These are phyloP conservation scores for Dione vanillae DNA, from an alignment of 2,888 invertebrate species.

Conservation along the genomic window DNA sequence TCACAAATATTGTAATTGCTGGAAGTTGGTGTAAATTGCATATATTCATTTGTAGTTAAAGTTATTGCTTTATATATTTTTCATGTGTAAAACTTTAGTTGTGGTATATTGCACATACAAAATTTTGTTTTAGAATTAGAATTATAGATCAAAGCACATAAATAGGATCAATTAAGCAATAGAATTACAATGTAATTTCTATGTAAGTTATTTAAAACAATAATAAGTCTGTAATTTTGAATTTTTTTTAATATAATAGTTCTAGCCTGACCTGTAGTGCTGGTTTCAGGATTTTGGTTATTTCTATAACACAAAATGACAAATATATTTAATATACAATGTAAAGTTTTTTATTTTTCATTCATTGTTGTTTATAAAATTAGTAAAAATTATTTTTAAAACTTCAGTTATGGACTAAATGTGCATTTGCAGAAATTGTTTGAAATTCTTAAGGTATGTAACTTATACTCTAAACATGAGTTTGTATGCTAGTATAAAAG, in stretches of 20 bases:
- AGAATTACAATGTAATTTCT: slow-evolving; percentile 8
- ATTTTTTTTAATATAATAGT: slow-evolving; percentile 6
- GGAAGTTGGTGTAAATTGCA: not conserved
- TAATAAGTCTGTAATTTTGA: slow-evolving; percentile 15
- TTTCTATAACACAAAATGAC: slow-evolving; percentile 32
- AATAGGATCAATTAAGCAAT: slow-evolving; percentile 11
- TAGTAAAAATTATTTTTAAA: not conserved
- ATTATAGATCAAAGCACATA: slow-evolving; percentile 16
- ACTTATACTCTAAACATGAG: not conserved
- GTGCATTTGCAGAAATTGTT: too few species aligned
- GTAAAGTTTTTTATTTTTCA: slow-evolving; percentile 13
- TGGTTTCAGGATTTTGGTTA: slow-evolving; percentile 31
- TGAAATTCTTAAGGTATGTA: too few species aligned
- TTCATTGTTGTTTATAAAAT: not conserved
- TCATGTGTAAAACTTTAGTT: not conserved
- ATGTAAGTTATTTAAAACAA: slow-evolving; percentile 15
- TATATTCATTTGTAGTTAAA: not conserved
- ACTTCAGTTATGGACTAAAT: too few species aligned
- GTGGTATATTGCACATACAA: not conserved
- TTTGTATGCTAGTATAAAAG: not conserved
- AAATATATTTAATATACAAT: slow-evolving; percentile 42
- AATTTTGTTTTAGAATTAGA: not conserved
- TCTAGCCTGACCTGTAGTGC: slow-evolving; percentile 32
- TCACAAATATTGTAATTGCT: not conserved
- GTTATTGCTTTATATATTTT: not conserved